phyloP scores from a whole-genome alignment of 2,797 vertebrate species.

The Anas capensis region DNA sequence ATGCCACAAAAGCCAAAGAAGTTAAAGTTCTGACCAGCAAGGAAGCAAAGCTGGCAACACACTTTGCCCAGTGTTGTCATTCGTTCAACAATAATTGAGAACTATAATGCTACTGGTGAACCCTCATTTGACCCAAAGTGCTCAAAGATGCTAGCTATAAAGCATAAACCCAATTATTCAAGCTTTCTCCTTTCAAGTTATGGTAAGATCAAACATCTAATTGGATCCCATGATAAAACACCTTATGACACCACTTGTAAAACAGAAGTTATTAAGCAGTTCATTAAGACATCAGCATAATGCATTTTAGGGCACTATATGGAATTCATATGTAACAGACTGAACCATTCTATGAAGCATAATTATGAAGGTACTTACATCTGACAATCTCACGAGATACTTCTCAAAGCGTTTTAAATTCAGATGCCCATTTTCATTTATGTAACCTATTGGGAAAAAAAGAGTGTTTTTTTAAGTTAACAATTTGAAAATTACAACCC shows the following conservation, averaged over 20 bases:
- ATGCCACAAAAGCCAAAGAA: background rate
- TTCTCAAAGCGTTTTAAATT: conserved; percentile 95
- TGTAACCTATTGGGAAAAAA: conserved; percentile 87
- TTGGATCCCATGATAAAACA: background rate
- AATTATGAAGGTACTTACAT: conserved; percentile 83
- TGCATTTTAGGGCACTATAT: background rate
- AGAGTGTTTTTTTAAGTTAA: background rate
- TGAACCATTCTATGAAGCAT: background rate
- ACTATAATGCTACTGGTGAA: background rate
- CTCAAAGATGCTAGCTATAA: background rate
- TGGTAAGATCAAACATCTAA: background rate
- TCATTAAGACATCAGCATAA: background rate
- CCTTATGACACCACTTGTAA: background rate
- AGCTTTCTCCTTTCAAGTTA: background rate
- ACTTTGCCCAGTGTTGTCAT: accelerated
- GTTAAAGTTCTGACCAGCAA: background rate
- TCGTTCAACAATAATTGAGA: background rate
- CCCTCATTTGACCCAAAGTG: background rate
- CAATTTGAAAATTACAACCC: background rate
- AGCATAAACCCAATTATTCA: background rate
- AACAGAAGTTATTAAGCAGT: background rate
- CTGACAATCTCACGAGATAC: conserved; percentile 92
- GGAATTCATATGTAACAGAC: background rate
- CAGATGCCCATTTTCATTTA: conserved; percentile 95
- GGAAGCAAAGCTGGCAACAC: background rate